Evolutionary conservation across 2,797 vertebrate genomes (phyloP).

Genomic region (Babyrousa celebensis): DNA sequence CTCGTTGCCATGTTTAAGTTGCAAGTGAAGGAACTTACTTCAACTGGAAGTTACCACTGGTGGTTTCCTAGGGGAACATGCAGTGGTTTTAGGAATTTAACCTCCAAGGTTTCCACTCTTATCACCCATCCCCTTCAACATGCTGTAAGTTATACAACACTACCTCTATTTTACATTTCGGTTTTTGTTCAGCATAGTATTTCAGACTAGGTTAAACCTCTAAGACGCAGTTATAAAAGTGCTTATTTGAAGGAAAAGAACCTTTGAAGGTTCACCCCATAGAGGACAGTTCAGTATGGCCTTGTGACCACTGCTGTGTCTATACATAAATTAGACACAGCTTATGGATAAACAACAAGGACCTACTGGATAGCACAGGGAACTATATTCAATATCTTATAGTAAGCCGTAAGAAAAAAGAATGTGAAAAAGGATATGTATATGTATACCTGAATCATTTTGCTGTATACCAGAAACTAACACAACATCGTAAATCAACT

Average conservation of each 20-base stretch:
- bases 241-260: background rate
- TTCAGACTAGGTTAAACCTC: conserved; percentile 20
- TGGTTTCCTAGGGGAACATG: background rate
- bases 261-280: background rate
- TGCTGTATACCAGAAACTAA: too few relatives aligned
- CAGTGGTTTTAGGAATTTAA: background rate
- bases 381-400: too few relatives aligned
- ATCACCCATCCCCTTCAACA: background rate
- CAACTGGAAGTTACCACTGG: background rate
- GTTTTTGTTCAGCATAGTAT: conserved; percentile 51
- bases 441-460: too few relatives aligned
- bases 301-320: background rate
- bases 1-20: background rate
- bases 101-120: background rate
- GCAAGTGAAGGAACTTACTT: background rate
- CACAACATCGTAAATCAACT: too few relatives aligned
- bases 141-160: background rate
- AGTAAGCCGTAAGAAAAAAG: too few relatives aligned
- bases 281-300: background rate
- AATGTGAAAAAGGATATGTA: too few relatives aligned
- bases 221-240: background rate
- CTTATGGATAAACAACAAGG: too few relatives aligned
- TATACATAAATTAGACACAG: too few relatives aligned
- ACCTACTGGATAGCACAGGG: too few relatives aligned
- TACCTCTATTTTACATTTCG: background rate